Conservation (phyloP, 2,113 vertebrate genomes). For the Apaloderma vittatum region DNA sequence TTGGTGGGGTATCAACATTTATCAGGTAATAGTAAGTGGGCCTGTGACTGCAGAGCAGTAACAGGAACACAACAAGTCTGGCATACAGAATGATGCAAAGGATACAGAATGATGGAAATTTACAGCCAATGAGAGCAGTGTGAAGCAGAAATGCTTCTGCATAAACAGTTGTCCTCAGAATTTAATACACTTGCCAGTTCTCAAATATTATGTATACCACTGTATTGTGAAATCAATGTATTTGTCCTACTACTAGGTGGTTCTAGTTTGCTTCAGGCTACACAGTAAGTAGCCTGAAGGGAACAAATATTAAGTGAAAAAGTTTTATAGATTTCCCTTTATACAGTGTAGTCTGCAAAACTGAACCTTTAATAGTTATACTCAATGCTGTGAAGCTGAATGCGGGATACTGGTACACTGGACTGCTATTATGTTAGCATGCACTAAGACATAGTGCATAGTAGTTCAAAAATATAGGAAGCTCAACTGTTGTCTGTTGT, state of each 20-base stretch:
- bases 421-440: background rate
- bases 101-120: background rate
- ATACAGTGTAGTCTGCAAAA: background rate
- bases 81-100: background rate
- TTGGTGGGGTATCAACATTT: background rate
- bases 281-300: background rate
- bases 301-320: background rate
- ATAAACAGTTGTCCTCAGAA: background rate
- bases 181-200: rapidly evolving
- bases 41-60: background rate
- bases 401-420: background rate
- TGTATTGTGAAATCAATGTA: background rate
- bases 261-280: background rate
- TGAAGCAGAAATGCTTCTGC: background rate
- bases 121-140: rapidly evolving
- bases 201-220: background rate
- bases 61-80: background rate
- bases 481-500: background rate
- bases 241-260: background rate
- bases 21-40: background rate
- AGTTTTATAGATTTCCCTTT: background rate
- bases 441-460: background rate
- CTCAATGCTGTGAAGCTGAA: background rate
- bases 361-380: background rate
- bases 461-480: background rate